Base-by-base conservation (phyloP, 37 sponge, comb jelly and placozoan species). In the Amphimedon queenslandica region DNA sequence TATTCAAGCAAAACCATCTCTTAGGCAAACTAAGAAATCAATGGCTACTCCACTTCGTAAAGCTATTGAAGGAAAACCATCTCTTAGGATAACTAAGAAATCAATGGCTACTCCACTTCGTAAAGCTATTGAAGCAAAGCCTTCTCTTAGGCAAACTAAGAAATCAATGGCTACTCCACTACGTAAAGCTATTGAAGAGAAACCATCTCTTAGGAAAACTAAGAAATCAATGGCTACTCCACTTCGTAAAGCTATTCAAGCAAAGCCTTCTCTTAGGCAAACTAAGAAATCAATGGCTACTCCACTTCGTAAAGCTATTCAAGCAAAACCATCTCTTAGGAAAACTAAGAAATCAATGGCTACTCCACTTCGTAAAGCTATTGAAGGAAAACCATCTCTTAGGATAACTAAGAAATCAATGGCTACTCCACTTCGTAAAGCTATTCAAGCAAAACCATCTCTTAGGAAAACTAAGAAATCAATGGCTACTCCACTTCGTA, bases 71-170 rank as follows among this genome's bases (percentile, higher is more conserved):
- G 16, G 25, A 6, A 42, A 47, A 5, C 72, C 68, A 56, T 4
- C 70, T 1, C 77, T 90, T 28, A 37, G 75, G 20, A 79, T 78
- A 70, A 82, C 84, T 25, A 86, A 74, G 43, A 72, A 64, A 20
- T 29, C 68, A 1, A 74, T 87, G 76, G 78, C 92, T 20, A 91
- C 92, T 34, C 88, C 92, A 13, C 55, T 91, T 1, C 32, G 76
- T 3, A 64, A 82, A 23, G 87, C 67, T 20, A 91, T 91, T 73
- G 57, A 82, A 57, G 25, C 37, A 1, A 35, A 47, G 13, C 80
- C 79, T 33, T 11, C 64, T 1, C 67, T 86, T 2, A 36, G 75
- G 2, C 72, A 76, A 38, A 82, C 86, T 34, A 82, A 70, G 47
- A 58, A 63, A 8, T 60, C 78, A 24, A 8, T 92, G 73, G 80